Evolutionary conservation across 2,113 vertebrate genomes (phyloP), one percentile per base, ranked within the genome.

Genomic region (Tauraco erythrolophus): DNA sequence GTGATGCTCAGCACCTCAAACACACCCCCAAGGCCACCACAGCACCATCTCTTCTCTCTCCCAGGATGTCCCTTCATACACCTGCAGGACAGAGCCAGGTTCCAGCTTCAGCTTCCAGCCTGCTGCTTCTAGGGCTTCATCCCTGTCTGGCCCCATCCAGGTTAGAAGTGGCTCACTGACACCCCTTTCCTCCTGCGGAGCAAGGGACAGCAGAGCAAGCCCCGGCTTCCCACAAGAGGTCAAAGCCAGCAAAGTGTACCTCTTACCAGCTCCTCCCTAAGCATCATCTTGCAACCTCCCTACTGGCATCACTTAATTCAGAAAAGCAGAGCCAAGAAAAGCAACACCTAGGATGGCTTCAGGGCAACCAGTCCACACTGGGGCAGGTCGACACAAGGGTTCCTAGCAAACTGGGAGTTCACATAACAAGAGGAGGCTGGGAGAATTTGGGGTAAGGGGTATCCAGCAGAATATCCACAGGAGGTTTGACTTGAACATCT

Each of bases 181-280:
- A 53, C 6, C 6, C 33, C 6, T 72, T 54, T 68, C 46, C 61
- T 87, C 23, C 24, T 10, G 1, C 54, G 77, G 35, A 25, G 25
- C 1, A 2, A 84, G 15, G 11, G 30, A 43, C 0, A 1, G 41
- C 4, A 30, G n/a, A n/a, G 6, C 18, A 48, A 94, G 33, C 24
- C 58, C 53, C 30, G 5, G 2, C 1, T 72, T 19, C 35, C 10
- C 39, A 27, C 27, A 64, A 28, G 48, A 86, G 16, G 15, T 28
- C 33, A 45, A 89, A 86, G 19, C n/a, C 54, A 87, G 16, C 30
- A 70, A 81, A 64, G 7, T 28, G 50, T 19, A 68, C 56, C 50
- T 65, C 50, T 74, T 80, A 53, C 10, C 25, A 53, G 8, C 46
- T 84, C 21, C 39, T 50, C 15, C 18, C 33, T 60, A 43, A 78